A percentile compares a stretch with the other conserved stretches of the same genome.
Evolutionary conservation across 2,797 vertebrate species (phyloP).

Genomic region (Alosa sapidissima): DNA sequence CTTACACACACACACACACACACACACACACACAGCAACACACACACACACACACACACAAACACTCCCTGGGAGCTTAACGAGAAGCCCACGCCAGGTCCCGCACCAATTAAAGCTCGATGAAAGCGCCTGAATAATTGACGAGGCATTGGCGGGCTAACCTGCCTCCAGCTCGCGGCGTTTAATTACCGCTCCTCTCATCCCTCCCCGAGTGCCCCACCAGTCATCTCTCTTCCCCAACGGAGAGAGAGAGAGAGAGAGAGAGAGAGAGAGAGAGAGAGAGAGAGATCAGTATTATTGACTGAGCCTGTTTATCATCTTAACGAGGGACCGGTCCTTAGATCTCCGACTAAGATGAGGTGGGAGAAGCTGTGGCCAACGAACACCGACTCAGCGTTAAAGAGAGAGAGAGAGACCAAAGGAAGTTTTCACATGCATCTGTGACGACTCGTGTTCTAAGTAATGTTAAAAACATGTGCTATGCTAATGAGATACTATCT

Average conservation of each 20-base stretch:
- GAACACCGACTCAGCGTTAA: too few relatives aligned
- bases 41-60: not conserved
- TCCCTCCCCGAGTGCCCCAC: slow-evolving; percentile 32
- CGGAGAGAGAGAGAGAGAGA: not conserved
- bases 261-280: not conserved
- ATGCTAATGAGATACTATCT: not conserved
- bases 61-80: slow-evolving; percentile 32
- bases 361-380: not conserved
- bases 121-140: slow-evolving; percentile 47
- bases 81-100: slow-evolving; percentile 28
- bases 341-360: not conserved
- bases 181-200: slow-evolving; percentile 45
- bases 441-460: too few relatives aligned
- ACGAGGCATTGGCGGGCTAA: slow-evolving; percentile 31
- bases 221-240: slow-evolving; percentile 33
- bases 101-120: slow-evolving; percentile 44
- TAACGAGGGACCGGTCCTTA: not conserved
- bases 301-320: not conserved
- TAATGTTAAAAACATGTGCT: too few relatives aligned
- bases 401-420: too few relatives aligned
- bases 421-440: too few relatives aligned
- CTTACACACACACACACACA: not conserved
- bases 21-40: not conserved
- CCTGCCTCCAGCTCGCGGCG: slow-evolving; percentile 32
- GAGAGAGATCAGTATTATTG: not conserved